Percentiles rank a stretch among this genome's conserved stretches.
Evolutionary conservation across 2,113 vertebrate species (phyloP).

Genomic region (Ploceus nigricollis): DNA sequence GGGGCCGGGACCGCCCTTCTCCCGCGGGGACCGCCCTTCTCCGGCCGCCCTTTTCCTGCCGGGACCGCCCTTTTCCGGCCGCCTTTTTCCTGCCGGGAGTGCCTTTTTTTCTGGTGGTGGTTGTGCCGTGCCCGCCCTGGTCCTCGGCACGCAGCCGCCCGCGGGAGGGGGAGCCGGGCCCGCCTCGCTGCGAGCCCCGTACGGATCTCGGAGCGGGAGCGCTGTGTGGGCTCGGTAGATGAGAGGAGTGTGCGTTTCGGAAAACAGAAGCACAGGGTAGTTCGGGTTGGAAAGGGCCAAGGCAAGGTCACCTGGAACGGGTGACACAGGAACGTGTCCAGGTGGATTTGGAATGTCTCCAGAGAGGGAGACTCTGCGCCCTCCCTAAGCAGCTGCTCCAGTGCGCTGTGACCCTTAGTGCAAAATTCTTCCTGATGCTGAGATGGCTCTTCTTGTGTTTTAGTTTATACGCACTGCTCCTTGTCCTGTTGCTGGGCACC

Average conservation of each 20-base stretch:
- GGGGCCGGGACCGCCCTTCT: neutral
- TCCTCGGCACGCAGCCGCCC: accelerated
- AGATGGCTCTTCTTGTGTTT: neutral
- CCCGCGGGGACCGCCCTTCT: accelerated
- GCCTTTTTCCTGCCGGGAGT: too few relatives aligned
- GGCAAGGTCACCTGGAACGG: neutral
- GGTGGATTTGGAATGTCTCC: neutral
- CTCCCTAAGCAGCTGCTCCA: neutral
- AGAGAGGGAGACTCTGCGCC: accelerated
- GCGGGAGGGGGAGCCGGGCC: accelerated
- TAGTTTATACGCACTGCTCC: neutral
- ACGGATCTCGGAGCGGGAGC: neutral
- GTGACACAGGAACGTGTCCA: neutral
- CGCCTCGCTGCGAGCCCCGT: neutral
- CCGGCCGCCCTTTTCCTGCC: neutral
- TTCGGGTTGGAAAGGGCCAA: neutral
- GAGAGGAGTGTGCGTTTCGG: neutral
- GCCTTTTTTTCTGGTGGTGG: accelerated
- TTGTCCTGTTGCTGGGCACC: neutral
- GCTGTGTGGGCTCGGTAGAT: neutral
- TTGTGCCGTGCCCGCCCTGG: accelerated
- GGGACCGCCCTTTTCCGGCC: too few relatives aligned
- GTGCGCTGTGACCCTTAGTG: neutral
- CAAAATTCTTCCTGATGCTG: neutral
- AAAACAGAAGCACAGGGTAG: accelerated